A percentile compares a stretch with the other conserved stretches of the same genome.
phyloP scores from a whole-genome alignment of 2,888 invertebrate genomes.

The Hermodice carunculata region DNA sequence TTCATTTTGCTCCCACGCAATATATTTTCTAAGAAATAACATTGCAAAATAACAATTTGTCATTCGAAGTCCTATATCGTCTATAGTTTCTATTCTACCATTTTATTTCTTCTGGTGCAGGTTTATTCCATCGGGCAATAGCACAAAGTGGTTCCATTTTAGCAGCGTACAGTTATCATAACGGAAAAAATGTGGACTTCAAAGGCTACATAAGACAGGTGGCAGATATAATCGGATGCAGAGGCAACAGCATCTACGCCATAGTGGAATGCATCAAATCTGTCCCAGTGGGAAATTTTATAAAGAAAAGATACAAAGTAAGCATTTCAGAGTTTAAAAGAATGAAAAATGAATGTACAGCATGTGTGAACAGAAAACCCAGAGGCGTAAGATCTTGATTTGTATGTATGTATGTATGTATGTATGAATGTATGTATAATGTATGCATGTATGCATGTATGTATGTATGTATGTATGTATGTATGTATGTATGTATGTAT shows the following conservation, averaged over 20 bases:
- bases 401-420: not conserved
- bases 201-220: constrained; percentile 33
- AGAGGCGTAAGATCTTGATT: no score
- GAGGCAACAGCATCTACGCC: not conserved
- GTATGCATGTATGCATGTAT: not conserved
- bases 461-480: not conserved
- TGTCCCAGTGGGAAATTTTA: constrained; percentile 22
- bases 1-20: no score
- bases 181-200: not conserved
- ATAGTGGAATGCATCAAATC: constrained; percentile 33
- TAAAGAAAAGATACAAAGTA: constrained; percentile 25
- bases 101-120: constrained; percentile 23
- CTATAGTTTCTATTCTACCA: no score
- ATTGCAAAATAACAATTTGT: no score
- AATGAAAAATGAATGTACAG: no score
- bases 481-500: no score
- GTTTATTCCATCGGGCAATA: constrained; percentile 40
- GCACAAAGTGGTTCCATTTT: constrained; percentile 40
- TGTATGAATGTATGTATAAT: not conserved
- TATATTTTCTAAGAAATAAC: no score
- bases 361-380: no score
- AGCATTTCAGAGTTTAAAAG: not conserved
- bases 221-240: constrained; percentile 33
- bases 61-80: no score
- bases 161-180: constrained; percentile 37